Base-by-base conservation (phyloP, 2,797 vertebrate species). In the Bryconaethiops microstoma region DNA sequence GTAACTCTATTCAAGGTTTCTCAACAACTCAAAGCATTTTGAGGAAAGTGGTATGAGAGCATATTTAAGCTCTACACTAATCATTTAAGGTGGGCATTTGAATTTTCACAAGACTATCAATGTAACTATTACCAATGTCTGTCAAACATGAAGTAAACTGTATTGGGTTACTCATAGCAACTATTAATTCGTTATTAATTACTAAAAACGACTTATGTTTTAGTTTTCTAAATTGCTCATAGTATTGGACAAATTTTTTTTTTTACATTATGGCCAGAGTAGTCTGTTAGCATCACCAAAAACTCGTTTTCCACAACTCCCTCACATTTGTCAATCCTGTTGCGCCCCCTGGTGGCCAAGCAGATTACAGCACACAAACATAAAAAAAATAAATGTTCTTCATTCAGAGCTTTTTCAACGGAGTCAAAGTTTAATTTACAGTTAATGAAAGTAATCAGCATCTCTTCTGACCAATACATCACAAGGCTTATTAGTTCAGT, bases 341-440 rank as follows among this genome's bases (percentile, higher is more conserved):
- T 59, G 25, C 72, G 8, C 54, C 79, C 8, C 40, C 79, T 69
- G 16, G 79, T 60, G 79, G 79, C 39, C 21, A n/a, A 74, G 16
- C 21, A 45, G 19, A 52, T 45, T 5, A 5, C 39, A 39, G 68
- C 63, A 50, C 60, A 5, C 16, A 79, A 14, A 57, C 13, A 54
- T 21, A n/a, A 4, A 13, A 8, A 39, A 63, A 59, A 23, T 59
- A 23, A 8, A 45, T 12, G 5, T 21, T 35, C 10, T 3, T 8
- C 42, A 35, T 35, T 35, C 13, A 14, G 23, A 23, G 14, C 29
- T 63, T 39, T 64, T 64, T 39, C 14, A 17, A 0, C 5, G 40
- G 29, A 17, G 19, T 67, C 16, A 39, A 14, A 39, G 25, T 67
- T 67, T 67, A 67, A 40, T 67, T 40, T 40, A 67, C 64, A 67